Evolutionary conservation across 2,113 vertebrate species (phyloP).

Genomic region (Indri indri): DNA sequence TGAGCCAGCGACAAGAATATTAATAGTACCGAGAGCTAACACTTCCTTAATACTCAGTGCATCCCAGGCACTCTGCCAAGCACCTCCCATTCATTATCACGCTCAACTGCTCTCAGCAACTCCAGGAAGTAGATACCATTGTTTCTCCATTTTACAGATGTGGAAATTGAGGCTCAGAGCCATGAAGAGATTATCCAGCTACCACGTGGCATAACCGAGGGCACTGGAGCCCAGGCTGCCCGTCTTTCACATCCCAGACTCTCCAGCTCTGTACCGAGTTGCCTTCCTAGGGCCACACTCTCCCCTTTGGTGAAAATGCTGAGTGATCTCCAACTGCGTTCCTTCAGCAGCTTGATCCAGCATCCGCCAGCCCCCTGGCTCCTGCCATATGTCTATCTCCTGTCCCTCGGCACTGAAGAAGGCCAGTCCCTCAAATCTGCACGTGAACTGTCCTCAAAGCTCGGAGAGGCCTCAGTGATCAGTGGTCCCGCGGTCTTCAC

Average conservation of each 20-base stretch:
- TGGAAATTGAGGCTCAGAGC: not conserved
- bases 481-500: not conserved
- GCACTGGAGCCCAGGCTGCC: not conserved
- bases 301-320: not conserved
- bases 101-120: not conserved
- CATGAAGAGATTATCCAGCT: not conserved
- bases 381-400: rapidly evolving
- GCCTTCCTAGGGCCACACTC: rapidly evolving
- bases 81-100: not conserved
- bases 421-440: not conserved
- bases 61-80: not conserved
- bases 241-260: not conserved
- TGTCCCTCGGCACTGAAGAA: not conserved
- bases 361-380: not conserved
- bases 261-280: not conserved
- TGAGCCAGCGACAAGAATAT: not conserved
- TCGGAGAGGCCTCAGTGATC: not conserved
- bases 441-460: not conserved
- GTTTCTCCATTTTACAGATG: not conserved
- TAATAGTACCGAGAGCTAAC: not conserved
- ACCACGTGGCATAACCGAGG: not conserved
- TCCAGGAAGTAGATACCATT: not conserved
- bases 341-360: not conserved
- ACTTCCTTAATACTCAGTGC: not conserved
- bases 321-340: not conserved